Evolutionary conservation across 2,113 vertebrate genomes (phyloP), one percentile per base, ranked within the genome.

Genomic region (Oryzias melastigma): DNA sequence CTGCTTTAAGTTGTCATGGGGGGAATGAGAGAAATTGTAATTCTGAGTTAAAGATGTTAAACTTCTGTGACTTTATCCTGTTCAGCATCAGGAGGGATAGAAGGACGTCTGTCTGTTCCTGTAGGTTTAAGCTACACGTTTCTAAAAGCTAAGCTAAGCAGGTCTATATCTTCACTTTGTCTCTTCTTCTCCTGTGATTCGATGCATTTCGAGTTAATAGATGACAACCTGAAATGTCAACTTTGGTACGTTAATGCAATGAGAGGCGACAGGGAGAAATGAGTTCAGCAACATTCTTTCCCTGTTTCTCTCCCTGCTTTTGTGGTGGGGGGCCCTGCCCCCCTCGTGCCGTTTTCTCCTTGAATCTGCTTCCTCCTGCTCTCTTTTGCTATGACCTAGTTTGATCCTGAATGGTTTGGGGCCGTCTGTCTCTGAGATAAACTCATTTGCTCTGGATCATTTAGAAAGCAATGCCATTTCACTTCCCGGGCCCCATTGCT

Each of bases 391-490:
- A 1, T 86, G 85, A 87, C 85, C 85, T 54, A 87, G 65, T 87
- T 89, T 87, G 82, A 78, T 86, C 78, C 67, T 73, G 63, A n/a
- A 68, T 73, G 78, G 77, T 78, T 74, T 0, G 75, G 72, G 80
- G 71, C 65, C 45, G 62, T 81, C 71, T 49, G 75, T 84, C 65
- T 79, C 83, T 55, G 52, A 71, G 77, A 83, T 84, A 84, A 84
- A 85, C 75, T 86, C 76, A 82, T 84, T 84, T 83, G 77, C 80
- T 80, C 53, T 71, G 80, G 81, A 84, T 87, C 85, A 85, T 87
- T 87, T 80, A 49, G 68, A 84, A 73, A 81, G 79, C 78, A 68
- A 58, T 71, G 72, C 77, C 63, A 52, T 65, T 79, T 71, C 63
- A n/a, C 63, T 48, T 52, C 57, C 18, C 56, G 5, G 24, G 40